A percentile compares a stretch with the other conserved stretches of the same genome.
These are phyloP conservation scores for Solen grandis DNA, from an alignment of 1,140 invertebrate species.

Conservation along the genomic window DNA sequence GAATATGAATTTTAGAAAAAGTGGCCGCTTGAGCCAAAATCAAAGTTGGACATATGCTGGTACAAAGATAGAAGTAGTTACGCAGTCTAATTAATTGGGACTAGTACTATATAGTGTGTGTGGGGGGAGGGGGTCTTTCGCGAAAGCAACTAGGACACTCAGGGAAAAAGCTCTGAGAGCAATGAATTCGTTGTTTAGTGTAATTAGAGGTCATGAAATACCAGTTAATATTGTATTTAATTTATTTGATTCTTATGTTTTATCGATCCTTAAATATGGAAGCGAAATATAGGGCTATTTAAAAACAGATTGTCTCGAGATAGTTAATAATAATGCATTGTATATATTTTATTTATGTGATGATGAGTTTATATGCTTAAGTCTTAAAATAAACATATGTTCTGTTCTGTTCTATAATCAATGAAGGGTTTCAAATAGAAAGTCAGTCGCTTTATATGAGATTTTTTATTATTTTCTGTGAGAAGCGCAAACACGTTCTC, in stretches of 20 bases:
- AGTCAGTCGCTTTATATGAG: no score
- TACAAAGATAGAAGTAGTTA: background rate
- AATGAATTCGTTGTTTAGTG: background rate
- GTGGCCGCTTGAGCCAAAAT: background rate
- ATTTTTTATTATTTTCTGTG: no score
- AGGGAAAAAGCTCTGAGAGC: background rate
- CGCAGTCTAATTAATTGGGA: background rate
- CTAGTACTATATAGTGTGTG: background rate
- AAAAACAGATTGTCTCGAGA: background rate
- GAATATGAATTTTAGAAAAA: background rate
- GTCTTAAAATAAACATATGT: no score
- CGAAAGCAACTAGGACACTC: background rate
- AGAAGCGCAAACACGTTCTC: no score
- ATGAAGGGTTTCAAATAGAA: no score
- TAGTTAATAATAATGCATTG: no score
- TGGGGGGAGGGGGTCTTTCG: background rate
- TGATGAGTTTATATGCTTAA: no score
- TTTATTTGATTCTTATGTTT: background rate
- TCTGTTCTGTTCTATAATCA: no score
- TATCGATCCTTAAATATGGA: background rate
- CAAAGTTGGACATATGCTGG: background rate
- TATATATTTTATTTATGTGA: no score
- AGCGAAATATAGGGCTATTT: background rate
- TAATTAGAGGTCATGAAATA: background rate
- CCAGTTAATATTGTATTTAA: background rate